Percentiles rank a stretch among this genome's conserved stretches.
Conservation (phyloP, 2,113 vertebrate genomes). For the Pseudolaguvia tuberculata region DNA sequence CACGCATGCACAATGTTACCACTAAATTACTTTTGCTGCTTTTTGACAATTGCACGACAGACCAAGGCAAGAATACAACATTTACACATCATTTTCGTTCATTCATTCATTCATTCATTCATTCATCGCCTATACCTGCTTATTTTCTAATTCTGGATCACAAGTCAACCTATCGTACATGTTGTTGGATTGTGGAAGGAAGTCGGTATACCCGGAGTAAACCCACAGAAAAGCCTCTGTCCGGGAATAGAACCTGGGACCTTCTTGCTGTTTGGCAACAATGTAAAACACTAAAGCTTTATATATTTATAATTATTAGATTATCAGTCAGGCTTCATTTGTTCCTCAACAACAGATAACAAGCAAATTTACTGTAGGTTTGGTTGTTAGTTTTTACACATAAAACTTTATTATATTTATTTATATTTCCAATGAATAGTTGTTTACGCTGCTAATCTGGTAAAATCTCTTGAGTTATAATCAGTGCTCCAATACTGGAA, state of each 20-base stretch:
- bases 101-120: no score
- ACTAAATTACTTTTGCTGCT: background rate
- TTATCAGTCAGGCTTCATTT: background rate
- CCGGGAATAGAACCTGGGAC: no score
- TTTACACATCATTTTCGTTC: background rate
- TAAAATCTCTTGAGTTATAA: slow-evolving; percentile 21
- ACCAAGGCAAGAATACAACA: background rate
- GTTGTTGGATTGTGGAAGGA: no score
- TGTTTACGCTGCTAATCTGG: slow-evolving; percentile 11
- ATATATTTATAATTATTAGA: no score
- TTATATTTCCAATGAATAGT: background rate
- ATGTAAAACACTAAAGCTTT: no score
- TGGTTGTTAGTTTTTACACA: background rate
- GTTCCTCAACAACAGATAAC: background rate
- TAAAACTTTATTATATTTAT: background rate
- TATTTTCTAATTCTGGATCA: no score
- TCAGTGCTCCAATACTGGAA: slow-evolving; percentile 21
- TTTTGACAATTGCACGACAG: background rate
- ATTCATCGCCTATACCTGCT: no score
- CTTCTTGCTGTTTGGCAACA: no score
- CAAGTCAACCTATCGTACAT: no score
- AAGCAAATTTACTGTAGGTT: background rate
- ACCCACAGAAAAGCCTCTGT: no score
- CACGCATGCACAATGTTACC: no score
- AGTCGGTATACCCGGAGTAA: no score